Evolutionary conservation across 2,113 vertebrate species (phyloP).

Genomic region (Caranx melampygus): DNA sequence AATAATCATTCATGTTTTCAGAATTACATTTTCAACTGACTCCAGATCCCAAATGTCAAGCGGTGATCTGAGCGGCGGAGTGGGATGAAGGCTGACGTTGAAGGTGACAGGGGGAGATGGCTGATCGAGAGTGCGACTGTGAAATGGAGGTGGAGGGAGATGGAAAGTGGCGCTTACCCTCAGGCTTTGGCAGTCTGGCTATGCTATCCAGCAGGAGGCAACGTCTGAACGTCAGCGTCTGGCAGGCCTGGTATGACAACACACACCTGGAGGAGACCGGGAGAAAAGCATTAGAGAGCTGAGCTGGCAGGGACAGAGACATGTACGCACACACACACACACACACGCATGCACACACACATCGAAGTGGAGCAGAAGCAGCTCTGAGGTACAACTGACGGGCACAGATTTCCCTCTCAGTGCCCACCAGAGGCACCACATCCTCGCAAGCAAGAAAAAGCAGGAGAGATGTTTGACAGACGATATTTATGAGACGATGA

Average conservation of each 20-base stretch:
- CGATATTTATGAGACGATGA: slow-evolving; percentile 59
- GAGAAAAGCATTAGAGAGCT: slow-evolving; percentile 59
- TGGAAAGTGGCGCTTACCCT: slow-evolving; percentile 87
- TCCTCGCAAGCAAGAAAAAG: slow-evolving; percentile 23
- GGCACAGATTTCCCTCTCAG: slow-evolving; percentile 45
- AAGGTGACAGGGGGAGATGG: slow-evolving; percentile 68
- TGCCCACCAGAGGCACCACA: slow-evolving; percentile 67
- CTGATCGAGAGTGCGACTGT: slow-evolving; percentile 74
- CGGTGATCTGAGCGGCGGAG: slow-evolving; percentile 30
- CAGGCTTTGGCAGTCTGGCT: slow-evolving; percentile 89
- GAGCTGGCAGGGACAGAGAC: slow-evolving; percentile 48
- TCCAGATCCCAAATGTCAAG: slow-evolving; percentile 29
- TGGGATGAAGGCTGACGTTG: slow-evolving; percentile 46
- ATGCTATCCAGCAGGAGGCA: slow-evolving; percentile 96
- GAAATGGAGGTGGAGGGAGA: slow-evolving; percentile 58
- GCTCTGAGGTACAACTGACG: slow-evolving; percentile 36
- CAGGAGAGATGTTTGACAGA: slow-evolving; percentile 46
- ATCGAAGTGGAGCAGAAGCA: slow-evolving; percentile 54
- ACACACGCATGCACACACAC: slow-evolving; percentile 6
- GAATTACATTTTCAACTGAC: slow-evolving; percentile 8
- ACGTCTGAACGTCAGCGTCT: slow-evolving; percentile 92
- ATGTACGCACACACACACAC: slow-evolving; percentile 1
- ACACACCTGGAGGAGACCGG: slow-evolving; percentile 89
- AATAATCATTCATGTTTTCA: slow-evolving; percentile 7
- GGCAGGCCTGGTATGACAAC: slow-evolving; percentile 95